These are phyloP conservation scores for Myodes glareolus DNA, from an alignment of 2,113 vertebrate genomes.

Conservation along the genomic window DNA sequence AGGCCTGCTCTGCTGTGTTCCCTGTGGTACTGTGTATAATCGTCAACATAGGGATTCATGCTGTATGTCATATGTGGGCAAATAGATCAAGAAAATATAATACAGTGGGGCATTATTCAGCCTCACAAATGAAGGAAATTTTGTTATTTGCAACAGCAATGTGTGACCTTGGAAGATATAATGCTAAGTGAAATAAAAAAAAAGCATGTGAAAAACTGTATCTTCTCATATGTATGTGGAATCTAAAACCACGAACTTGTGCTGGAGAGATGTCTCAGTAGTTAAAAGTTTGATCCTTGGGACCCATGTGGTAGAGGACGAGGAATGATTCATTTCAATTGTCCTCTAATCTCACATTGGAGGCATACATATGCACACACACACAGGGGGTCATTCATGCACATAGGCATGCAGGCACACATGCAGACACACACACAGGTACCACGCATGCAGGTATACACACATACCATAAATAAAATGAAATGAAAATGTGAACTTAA, in stretches of 20 bases:
- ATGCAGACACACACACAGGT: not conserved
- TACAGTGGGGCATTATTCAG: no score
- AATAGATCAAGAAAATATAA: not conserved
- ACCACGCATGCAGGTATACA: not conserved
- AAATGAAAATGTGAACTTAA: rapidly evolving
- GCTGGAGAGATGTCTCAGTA: not conserved
- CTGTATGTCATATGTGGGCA: not conserved
- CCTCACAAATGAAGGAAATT: not conserved
- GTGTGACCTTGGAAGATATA: not conserved
- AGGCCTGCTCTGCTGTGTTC: not conserved
- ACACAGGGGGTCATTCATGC: no score
- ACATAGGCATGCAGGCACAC: no score
- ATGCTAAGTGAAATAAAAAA: not conserved
- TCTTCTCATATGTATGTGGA: not conserved
- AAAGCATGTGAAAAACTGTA: no score
- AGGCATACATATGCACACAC: no score
- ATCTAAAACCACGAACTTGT: not conserved
- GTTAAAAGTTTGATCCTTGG: not conserved
- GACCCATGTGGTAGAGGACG: no score
- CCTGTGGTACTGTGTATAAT: not conserved
- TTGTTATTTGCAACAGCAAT: not conserved
- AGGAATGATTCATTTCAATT: not conserved
- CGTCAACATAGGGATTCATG: not conserved
- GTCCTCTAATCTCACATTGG: not conserved
- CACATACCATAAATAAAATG: not conserved